Percentiles rank a stretch among this genome's conserved stretches.
Evolutionary conservation across 2,888 invertebrate genomes (phyloP).

Genomic region (Kuschelorhynchus macadamiae): DNA sequence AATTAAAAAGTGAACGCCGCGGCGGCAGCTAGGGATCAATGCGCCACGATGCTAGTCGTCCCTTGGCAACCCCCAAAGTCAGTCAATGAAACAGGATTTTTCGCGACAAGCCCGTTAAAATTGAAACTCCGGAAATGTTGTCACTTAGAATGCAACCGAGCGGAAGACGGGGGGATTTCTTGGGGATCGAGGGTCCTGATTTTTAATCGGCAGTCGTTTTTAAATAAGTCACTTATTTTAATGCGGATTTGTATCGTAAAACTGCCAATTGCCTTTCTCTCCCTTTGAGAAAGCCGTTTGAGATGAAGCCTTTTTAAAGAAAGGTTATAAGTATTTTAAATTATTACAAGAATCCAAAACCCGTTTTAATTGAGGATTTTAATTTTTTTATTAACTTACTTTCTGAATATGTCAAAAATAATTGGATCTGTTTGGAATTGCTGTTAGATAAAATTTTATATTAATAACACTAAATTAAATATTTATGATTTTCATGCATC

Average conservation of each 20-base stretch:
- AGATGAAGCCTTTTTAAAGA: too few species aligned
- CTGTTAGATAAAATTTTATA: too few species aligned
- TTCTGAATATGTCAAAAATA: too few species aligned
- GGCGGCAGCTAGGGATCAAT: conserved; percentile 45
- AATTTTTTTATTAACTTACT: too few species aligned
- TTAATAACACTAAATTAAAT: too few species aligned
- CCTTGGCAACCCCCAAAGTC: conserved; percentile 64
- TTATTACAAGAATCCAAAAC: too few species aligned
- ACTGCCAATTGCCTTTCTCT: conserved; percentile 40
- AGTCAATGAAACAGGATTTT: conserved; percentile 70
- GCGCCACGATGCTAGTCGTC: conserved; percentile 49
- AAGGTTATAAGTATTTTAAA: too few species aligned
- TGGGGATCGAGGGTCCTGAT: conserved; percentile 29
- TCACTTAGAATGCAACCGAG: conserved; percentile 60
- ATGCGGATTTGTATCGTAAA: conserved; percentile 54
- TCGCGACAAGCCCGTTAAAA: conserved; percentile 66
- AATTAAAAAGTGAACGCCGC: conserved; percentile 41
- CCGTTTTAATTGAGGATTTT: too few species aligned
- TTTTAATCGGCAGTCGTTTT: conserved; percentile 45
- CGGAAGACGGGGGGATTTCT: conserved; percentile 47
- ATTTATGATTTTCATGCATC: too few species aligned
- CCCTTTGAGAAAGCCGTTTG: too few species aligned
- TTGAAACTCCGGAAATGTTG: conserved; percentile 64
- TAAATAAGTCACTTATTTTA: conserved; percentile 55
- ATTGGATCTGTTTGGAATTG: too few species aligned